These are phyloP conservation scores for Akabosia matsudoensis DNA, from an alignment of 1,140 invertebrate genomes.

Conservation along the genomic window DNA sequence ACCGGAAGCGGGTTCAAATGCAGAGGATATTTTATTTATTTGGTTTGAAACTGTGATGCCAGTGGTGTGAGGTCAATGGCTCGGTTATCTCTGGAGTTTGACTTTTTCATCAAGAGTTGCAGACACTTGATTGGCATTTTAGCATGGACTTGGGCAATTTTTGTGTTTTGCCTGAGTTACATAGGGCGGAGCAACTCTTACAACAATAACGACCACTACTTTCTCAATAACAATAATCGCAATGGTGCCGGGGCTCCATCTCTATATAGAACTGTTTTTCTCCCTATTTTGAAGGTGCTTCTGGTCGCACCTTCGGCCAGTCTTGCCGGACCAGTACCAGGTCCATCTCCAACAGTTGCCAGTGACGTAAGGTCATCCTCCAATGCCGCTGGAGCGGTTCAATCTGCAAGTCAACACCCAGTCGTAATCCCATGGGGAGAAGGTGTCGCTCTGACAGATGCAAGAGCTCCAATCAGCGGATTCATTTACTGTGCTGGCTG, in stretches of 20 bases:
- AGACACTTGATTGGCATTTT: conserved; percentile 36
- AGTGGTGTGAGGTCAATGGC: conserved; percentile 7
- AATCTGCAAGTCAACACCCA: background rate
- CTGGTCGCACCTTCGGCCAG: conserved; percentile 14
- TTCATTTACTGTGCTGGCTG: conserved; percentile 11
- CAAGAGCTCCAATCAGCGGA: background rate
- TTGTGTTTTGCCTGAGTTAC: conserved; percentile 34
- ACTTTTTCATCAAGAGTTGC: conserved; percentile 13
- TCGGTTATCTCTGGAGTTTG: conserved; percentile 3
- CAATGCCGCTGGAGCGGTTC: background rate
- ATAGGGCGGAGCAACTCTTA: conserved; percentile 25
- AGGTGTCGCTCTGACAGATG: background rate
- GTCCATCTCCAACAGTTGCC: background rate
- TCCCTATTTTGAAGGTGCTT: conserved; percentile 40
- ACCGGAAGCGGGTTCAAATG: too few species aligned
- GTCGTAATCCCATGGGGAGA: background rate
- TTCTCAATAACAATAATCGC: conserved; percentile 26
- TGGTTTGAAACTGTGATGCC: too few species aligned
- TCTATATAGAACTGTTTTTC: conserved; percentile 32
- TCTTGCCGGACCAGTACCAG: background rate
- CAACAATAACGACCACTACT: conserved; percentile 31
- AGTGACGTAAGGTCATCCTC: background rate
- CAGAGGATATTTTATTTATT: too few species aligned
- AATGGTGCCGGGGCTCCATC: conserved; percentile 17
- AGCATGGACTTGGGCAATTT: conserved; percentile 44